Conservation (phyloP, 2,113 vertebrate species). For the Regulus satrapa region DNA sequence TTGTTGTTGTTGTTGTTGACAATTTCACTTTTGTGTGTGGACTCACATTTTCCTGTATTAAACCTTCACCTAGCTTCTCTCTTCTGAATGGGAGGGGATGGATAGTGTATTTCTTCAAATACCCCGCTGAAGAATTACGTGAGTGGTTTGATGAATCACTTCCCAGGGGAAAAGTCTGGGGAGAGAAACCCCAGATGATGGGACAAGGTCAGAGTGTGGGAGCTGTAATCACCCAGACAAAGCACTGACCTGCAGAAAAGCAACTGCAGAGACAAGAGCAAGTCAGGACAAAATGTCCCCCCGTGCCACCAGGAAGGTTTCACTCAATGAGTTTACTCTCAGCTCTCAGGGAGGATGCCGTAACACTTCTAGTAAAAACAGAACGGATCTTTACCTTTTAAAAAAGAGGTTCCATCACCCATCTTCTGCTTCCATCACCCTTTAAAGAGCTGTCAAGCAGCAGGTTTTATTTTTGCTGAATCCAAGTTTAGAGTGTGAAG, state of each 20-base stretch:
- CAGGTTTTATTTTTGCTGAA: slow-evolving; percentile 18
- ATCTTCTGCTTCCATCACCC: neutral
- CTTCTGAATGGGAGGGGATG: neutral
- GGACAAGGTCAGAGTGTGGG: neutral
- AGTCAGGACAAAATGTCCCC: neutral
- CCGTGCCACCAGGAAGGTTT: neutral
- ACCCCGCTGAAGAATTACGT: neutral
- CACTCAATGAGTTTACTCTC: neutral
- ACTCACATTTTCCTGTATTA: neutral
- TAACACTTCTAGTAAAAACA: neutral
- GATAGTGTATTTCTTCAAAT: neutral
- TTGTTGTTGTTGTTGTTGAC: slow-evolving; percentile 28
- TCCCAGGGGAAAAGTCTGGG: neutral
- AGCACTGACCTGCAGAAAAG: neutral
- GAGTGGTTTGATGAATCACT: neutral
- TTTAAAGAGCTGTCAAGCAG: neutral
- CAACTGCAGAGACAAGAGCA: neutral
- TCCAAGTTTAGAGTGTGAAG: neutral
- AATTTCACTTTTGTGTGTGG: neutral
- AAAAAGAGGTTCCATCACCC: neutral
- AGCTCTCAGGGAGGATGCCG: neutral
- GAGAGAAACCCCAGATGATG: neutral
- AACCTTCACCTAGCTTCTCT: neutral
- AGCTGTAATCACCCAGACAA: neutral
- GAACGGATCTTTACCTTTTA: neutral